Evolutionary conservation across 2,888 invertebrate genomes (phyloP), one percentile per base, ranked within the genome.

Genomic region (Spatulosminthurus flaviceps): DNA sequence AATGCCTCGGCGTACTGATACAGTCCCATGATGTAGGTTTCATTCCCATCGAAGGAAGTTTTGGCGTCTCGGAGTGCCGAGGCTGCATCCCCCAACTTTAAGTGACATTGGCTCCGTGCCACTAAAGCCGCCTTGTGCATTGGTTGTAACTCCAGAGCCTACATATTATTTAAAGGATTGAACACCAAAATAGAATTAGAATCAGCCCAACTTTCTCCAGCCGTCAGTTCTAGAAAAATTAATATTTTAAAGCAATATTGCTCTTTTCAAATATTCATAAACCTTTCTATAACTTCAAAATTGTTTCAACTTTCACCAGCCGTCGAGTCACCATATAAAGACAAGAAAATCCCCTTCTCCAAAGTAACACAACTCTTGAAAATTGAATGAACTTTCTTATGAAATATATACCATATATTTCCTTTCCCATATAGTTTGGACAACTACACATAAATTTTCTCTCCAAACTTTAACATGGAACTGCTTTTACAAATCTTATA

Each of bases 101-200:
- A 79, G 75, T 84, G 81, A 74, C 83, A 83, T 76, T 85, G 84
- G 75, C 85, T 84, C 71, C 85, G 43, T 9, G 85, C 85, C 28
- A 84, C 83, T 11, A 85, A 70, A 13, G 85, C 85, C 61, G 82
- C 84, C 77, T 84, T 83, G 77, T 85, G 83, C 16, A 64, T 77
- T 9, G 85, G 84, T 26, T 85, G 83, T 24, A 85, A 78, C 78
- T 85, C 85, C 72, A 85, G 77, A 7, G 85, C 84, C 85, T 85
- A 60, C 21, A 24, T 64, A 64, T 13, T 51, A 2, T 41, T 41
- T 41, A 41, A 5, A 51, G n/a, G 2, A 51, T 51, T 51, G 51
- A 13, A 51, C 16, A 19, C 16, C 51, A 51, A 51, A 19, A 13
- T 19, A 51, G 51, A 51, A 51, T 51, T 51, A 51, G 51, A n/a